Percentiles rank a stretch among this genome's conserved stretches.
Evolutionary conservation across 2,888 invertebrate species (phyloP).

Genomic region (Auanema freiburgensis): DNA sequence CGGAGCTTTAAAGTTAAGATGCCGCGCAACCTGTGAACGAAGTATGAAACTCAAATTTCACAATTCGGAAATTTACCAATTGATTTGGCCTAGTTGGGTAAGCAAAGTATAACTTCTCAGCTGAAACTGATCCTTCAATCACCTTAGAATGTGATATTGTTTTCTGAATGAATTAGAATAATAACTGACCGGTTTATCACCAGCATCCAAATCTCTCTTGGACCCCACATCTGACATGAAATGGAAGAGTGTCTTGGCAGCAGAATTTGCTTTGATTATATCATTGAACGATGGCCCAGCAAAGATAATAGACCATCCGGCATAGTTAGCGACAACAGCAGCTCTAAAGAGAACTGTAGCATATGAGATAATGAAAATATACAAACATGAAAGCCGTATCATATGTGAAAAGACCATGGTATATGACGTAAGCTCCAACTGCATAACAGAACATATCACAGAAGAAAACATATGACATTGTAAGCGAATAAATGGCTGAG

Average conservation of each 20-base stretch:
- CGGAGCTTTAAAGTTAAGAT: conserved; percentile 19
- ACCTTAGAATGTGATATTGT: conserved; percentile 17
- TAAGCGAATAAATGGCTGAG: conserved; percentile 15
- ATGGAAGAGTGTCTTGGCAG: conserved; percentile 15
- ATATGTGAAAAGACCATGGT: conserved; percentile 8
- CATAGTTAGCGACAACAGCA: conserved; percentile 15
- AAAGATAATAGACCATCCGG: conserved; percentile 22
- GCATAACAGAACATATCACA: conserved; percentile 20
- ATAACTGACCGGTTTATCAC: conserved; percentile 9
- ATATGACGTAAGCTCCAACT: conserved; percentile 16
- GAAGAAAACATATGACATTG: conserved; percentile 15
- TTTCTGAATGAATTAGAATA: neutral
- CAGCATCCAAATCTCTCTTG: conserved; percentile 9
- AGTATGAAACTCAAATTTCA: neutral
- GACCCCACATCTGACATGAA: conserved; percentile 10
- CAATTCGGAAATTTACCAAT: neutral
- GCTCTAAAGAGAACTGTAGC: no score
- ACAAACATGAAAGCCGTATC: conserved; percentile 10
- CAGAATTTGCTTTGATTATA: conserved; percentile 14
- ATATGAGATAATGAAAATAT: neutral
- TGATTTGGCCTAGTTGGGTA: conserved; percentile 77
- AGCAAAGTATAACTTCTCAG: conserved; percentile 76
- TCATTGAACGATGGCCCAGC: conserved; percentile 21
- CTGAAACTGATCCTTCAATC: conserved; percentile 73
- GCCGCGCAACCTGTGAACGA: conserved; percentile 13